A percentile compares a stretch with the other conserved stretches of the same genome.
phyloP scores from a whole-genome alignment of 2,797 vertebrate genomes.

The Danio tinwini region DNA sequence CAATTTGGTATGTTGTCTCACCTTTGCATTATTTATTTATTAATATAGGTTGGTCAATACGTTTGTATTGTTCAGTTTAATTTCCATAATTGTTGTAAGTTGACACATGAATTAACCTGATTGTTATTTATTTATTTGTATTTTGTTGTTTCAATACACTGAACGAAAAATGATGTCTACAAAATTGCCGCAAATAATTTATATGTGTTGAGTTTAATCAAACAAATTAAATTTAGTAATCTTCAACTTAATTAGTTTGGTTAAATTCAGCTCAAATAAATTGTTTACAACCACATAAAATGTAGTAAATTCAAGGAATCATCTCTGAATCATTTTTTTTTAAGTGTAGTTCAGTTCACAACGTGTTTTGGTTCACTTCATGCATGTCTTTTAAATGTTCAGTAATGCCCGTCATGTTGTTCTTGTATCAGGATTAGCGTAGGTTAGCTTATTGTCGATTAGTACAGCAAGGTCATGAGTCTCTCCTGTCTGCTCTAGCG shows the following conservation, averaged over 20 bases:
- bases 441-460: constrained; percentile 42
- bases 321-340: not conserved
- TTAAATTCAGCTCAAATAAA: no score
- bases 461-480: constrained; percentile 41
- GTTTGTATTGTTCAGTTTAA: not conserved
- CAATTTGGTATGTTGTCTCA: no score
- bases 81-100: not conserved
- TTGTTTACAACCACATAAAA: no score
- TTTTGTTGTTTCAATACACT: no score
- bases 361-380: not conserved
- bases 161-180: no score
- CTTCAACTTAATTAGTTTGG: no score
- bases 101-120: not conserved
- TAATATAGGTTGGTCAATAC: not conserved
- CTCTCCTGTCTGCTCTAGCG: constrained; percentile 33
- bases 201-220: no score
- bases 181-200: no score
- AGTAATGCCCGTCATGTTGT: not conserved
- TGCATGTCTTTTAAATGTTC: not conserved
- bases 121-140: not conserved
- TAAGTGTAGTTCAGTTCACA: not conserved
- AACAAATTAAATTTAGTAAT: no score
- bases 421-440: constrained; percentile 18
- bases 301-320: no score
- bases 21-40: no score